Percentiles rank a stretch among this genome's conserved stretches.
These are phyloP conservation scores for Drosophila trapezifrons DNA, from an alignment of 1,140 invertebrate species.

Conservation along the genomic window DNA sequence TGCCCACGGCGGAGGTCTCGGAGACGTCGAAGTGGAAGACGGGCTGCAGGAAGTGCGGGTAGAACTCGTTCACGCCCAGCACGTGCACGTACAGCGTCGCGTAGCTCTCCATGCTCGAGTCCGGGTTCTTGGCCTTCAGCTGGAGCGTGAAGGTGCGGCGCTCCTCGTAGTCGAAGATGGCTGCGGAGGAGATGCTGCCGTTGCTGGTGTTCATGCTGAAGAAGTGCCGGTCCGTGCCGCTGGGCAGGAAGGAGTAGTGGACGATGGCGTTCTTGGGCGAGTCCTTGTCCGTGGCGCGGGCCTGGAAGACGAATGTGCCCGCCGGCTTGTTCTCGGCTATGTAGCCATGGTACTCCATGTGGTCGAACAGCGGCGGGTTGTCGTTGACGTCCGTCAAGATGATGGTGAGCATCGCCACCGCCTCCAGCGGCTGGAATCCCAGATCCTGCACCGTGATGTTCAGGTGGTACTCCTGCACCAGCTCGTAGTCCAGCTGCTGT, in stretches of 20 bases:
- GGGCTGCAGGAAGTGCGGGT: slow-evolving; percentile 95
- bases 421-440: slow-evolving; percentile 90
- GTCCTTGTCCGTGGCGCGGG: slow-evolving; percentile 93
- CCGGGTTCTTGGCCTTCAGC: slow-evolving; percentile 94
- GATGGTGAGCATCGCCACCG: slow-evolving; percentile 92
- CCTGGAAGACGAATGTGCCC: slow-evolving; percentile 90
- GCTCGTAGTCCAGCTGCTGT: slow-evolving; percentile 94
- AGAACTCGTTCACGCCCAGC: slow-evolving; percentile 96
- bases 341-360: slow-evolving; percentile 90
- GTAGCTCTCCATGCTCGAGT: slow-evolving; percentile 91
- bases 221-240: slow-evolving; percentile 89
- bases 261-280: slow-evolving; percentile 95
- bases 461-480: slow-evolving; percentile 91
- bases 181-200: slow-evolving; percentile 90
- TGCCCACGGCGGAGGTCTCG: slow-evolving; percentile 95
- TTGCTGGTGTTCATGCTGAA: slow-evolving; percentile 91
- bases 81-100: slow-evolving; percentile 91
- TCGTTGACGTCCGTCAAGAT: slow-evolving; percentile 96
- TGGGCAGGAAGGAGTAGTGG: slow-evolving; percentile 93
- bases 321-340: slow-evolving; percentile 93
- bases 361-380: slow-evolving; percentile 93
- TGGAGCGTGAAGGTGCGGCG: slow-evolving; percentile 90
- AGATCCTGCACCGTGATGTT: slow-evolving; percentile 95
- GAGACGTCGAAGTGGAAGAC: slow-evolving; percentile 97
- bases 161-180: slow-evolving; percentile 95